phyloP scores from a whole-genome alignment of 2,797 vertebrate species.

The Selene dorsalis region DNA sequence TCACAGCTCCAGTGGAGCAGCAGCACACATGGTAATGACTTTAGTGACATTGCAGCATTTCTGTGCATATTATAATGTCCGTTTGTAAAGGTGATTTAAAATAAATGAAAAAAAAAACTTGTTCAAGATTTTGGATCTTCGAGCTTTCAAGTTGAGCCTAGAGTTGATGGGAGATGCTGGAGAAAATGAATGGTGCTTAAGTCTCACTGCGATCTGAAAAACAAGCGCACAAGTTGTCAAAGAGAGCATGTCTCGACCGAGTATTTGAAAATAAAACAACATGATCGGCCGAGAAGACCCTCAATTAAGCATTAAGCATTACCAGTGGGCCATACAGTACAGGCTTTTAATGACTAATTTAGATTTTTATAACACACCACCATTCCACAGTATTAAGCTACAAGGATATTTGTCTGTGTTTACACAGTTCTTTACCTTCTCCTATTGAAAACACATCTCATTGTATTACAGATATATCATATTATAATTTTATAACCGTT shows the following conservation, averaged over 20 bases:
- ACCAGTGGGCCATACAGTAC: background rate
- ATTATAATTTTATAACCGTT: background rate
- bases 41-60: constrained; percentile 54
- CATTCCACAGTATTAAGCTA: background rate
- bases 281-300: too few relatives aligned
- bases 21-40: constrained; percentile 63
- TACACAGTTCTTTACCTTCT: background rate
- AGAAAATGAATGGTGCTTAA: background rate
- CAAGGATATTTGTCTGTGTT: background rate
- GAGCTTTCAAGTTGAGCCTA: background rate
- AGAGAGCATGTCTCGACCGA: background rate
- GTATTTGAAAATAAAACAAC: background rate
- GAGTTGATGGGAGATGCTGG: background rate
- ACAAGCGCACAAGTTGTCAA: background rate
- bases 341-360: background rate
- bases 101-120: background rate
- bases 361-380: background rate
- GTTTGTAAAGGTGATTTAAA: constrained; percentile 59
- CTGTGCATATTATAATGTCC: constrained; percentile 40
- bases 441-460: background rate
- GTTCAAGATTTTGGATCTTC: background rate
- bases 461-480: background rate
- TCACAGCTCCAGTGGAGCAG: constrained; percentile 64
- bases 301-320: background rate
- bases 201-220: background rate